A percentile compares a stretch with the other conserved stretches of the same genome.
phyloP scores from a whole-genome alignment of 1,140 invertebrate genomes.

The Cyclargus thomasi region DNA sequence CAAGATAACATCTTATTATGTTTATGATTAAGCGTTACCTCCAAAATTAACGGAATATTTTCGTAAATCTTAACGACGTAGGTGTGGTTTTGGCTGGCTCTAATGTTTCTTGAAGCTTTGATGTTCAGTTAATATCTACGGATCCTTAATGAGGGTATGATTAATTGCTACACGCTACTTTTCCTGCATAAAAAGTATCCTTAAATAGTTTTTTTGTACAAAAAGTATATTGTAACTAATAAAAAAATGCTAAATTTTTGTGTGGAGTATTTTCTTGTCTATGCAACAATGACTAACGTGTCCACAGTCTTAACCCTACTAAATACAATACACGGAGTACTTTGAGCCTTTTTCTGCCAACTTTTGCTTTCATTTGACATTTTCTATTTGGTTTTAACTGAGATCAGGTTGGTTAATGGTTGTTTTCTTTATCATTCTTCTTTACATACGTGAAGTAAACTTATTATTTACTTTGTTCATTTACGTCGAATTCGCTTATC shows the following conservation, averaged over 20 bases:
- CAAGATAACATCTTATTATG: conserved; percentile 3
- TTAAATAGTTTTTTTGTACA: too few species aligned
- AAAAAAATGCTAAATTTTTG: too few species aligned
- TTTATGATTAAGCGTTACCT: not conserved
- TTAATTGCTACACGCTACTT: not conserved
- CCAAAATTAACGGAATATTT: not conserved
- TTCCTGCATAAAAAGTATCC: too few species aligned
- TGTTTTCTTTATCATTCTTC: not conserved
- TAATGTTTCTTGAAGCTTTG: not conserved
- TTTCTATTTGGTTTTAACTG: not conserved
- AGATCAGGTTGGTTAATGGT: not conserved
- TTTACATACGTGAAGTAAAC: too few species aligned
- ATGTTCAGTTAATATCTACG: too few species aligned
- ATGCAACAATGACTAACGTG: not conserved
- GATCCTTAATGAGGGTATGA: not conserved
- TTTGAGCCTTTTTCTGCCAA: not conserved
- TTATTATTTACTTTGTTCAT: too few species aligned
- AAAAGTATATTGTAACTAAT: too few species aligned
- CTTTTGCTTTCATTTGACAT: conserved; percentile 26
- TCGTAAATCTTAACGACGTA: not conserved
- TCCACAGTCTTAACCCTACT: not conserved
- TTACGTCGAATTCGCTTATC: too few species aligned
- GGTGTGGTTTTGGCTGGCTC: not conserved
- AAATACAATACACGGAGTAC: not conserved
- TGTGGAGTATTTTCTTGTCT: too few species aligned